Evolutionary conservation across 2,888 invertebrate species (phyloP).

Genomic region (Brachynemurus nebulosus): DNA sequence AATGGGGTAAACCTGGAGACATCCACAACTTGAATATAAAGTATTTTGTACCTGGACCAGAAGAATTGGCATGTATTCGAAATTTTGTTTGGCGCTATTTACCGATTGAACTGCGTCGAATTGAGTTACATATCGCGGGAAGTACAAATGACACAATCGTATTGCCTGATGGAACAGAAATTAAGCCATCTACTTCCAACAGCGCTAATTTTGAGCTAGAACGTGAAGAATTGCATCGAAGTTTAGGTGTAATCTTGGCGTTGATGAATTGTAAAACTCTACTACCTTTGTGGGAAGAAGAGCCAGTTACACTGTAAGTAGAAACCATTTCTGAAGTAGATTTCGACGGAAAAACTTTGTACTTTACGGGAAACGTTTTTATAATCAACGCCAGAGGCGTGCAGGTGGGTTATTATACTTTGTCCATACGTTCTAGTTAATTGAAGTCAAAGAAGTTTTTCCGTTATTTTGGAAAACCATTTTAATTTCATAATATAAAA

Average conservation of each 20-base stretch:
- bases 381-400: no score
- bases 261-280: constrained; percentile 49
- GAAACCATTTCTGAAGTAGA: no score
- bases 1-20: constrained; percentile 68
- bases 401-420: no score
- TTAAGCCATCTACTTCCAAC: background rate
- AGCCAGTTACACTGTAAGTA: constrained; percentile 40
- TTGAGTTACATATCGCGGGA: constrained; percentile 14
- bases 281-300: constrained; percentile 57
- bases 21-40: constrained; percentile 48
- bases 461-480: no score
- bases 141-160: background rate
- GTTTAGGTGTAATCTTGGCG: constrained; percentile 51
- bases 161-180: background rate
- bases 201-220: constrained; percentile 37
- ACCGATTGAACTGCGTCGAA: constrained; percentile 42
- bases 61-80: constrained; percentile 53
- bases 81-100: constrained; percentile 50
- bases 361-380: no score
- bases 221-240: constrained; percentile 51
- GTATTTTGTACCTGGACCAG: constrained; percentile 64
- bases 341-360: no score
- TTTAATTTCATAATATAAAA: no score
- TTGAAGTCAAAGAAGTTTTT: no score
- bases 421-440: no score